Base-by-base conservation (phyloP, 2,113 vertebrate species). In the Strix uralensis region DNA sequence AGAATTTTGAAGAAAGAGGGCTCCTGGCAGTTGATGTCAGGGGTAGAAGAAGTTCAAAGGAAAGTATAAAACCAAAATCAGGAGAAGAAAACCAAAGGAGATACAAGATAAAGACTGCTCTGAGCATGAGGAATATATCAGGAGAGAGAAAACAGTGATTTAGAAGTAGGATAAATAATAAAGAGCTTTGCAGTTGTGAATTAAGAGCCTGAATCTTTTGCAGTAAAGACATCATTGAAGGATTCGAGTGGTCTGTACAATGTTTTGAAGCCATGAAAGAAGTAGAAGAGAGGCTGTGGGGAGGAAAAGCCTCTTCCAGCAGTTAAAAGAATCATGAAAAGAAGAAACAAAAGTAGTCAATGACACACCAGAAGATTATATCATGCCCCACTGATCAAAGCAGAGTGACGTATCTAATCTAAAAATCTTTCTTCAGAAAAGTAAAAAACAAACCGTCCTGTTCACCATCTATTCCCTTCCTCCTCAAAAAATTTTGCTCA, bases 81-180 rank as follows among this genome's bases (percentile, higher is more conserved):
- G 36, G 46, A 82, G 58, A 91, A 72, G 61, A 79, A 95, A 94
- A 92, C 81, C 26, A 51, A 81, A 87, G 84, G 32, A 91, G 66
- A 77, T 91, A 85, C 71, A 94, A 96, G 94, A 85, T 87, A 70
- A 92, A 94, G 58, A 82, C 51, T 75, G 70, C 89, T 96, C 74
- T 92, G 89, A 95, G 89, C 84, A 78, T 0, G 4, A 94, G 74
- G 81, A 89, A 69, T 58, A 87, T 73, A 90, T 78, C 57, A 89
- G 82, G 66, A 72, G 58, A 80, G 86, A 70, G 94, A 94, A 92
- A 55, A 6, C 11, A 66, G 38, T 47, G 69, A 87, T 92, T 89
- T 92, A 69, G 65, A 91, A 87, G 80, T 5, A 62, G 74, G 91
- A 89, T 85, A 97, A 94, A 96, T 87, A 84, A 73, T 59, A 88